Conservation (phyloP, 2,113 vertebrate species). For the Phoxinus phoxinus region DNA sequence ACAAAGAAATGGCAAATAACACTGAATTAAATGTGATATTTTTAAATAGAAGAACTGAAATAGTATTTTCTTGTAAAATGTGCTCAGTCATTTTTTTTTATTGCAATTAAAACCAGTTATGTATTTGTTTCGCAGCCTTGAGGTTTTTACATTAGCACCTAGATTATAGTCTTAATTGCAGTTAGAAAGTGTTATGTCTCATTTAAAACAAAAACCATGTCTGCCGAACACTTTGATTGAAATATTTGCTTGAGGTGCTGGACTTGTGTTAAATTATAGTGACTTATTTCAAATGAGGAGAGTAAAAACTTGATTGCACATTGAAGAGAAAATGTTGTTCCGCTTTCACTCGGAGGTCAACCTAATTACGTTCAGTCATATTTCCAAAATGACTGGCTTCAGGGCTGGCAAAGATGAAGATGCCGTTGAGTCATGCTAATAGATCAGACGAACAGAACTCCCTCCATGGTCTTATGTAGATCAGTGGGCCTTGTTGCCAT, state of each 20-base stretch:
- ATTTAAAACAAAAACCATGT: background rate
- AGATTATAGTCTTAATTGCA: background rate
- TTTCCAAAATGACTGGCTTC: conserved; percentile 48
- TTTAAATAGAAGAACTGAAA: too few relatives aligned
- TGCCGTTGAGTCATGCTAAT: conserved; percentile 62
- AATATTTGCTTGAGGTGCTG: background rate
- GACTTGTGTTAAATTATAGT: background rate
- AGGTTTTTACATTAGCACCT: background rate
- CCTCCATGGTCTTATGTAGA: conserved; percentile 63
- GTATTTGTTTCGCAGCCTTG: background rate
- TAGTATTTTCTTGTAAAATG: too few relatives aligned
- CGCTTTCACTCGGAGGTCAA: conserved; percentile 26
- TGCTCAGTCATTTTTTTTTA: too few relatives aligned
- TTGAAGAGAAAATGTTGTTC: background rate
- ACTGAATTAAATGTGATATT: too few relatives aligned
- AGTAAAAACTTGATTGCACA: background rate
- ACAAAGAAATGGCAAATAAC: too few relatives aligned
- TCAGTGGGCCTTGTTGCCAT: conserved; percentile 67
- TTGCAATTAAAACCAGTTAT: too few relatives aligned
- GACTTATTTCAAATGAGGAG: background rate
- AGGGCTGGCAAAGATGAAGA: conserved; percentile 54
- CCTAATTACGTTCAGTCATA: conserved; percentile 40
- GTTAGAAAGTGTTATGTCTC: background rate
- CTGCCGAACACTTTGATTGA: background rate
- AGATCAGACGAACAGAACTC: conserved; percentile 61